Evolutionary conservation across 1,140 invertebrate genomes (phyloP).

Genomic region (Bradynema listronoti): DNA sequence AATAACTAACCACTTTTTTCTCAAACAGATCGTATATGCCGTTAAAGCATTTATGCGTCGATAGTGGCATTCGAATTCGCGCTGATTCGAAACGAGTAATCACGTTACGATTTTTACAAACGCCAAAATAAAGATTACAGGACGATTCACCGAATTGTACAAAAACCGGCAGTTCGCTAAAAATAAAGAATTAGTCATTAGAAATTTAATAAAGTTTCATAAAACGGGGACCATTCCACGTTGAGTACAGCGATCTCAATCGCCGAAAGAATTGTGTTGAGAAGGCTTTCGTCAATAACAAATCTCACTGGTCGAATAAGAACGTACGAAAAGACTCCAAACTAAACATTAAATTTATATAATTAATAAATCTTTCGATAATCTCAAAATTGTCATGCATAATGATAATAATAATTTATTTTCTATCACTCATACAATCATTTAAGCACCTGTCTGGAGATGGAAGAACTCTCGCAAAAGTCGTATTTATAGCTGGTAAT

Average conservation of each 20-base stretch:
- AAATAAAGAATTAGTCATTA: slow-evolving; percentile 24
- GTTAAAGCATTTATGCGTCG: slow-evolving; percentile 31
- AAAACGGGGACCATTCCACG: slow-evolving; percentile 24
- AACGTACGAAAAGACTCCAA: slow-evolving; percentile 32
- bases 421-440: too few species aligned
- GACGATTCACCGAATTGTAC: slow-evolving; percentile 24
- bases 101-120: slow-evolving; percentile 31
- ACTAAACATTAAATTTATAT: slow-evolving; percentile 37
- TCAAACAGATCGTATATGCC: slow-evolving; percentile 38
- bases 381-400: too few species aligned
- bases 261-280: slow-evolving; percentile 31
- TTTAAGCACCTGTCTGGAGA: not conserved
- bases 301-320: slow-evolving; percentile 19
- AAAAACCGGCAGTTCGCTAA: slow-evolving; percentile 35
- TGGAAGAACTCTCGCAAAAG: not conserved
- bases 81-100: slow-evolving; percentile 25
- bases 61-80: slow-evolving; percentile 15
- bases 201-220: not conserved
- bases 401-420: too few species aligned
- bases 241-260: slow-evolving; percentile 24
- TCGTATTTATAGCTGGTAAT: not conserved
- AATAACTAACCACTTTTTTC: slow-evolving; percentile 30
- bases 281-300: slow-evolving; percentile 13
- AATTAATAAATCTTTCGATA: too few species aligned
- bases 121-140: slow-evolving; percentile 12